phyloP scores from a whole-genome alignment of 2,888 invertebrate genomes.

The Parasteatoda lunata region DNA sequence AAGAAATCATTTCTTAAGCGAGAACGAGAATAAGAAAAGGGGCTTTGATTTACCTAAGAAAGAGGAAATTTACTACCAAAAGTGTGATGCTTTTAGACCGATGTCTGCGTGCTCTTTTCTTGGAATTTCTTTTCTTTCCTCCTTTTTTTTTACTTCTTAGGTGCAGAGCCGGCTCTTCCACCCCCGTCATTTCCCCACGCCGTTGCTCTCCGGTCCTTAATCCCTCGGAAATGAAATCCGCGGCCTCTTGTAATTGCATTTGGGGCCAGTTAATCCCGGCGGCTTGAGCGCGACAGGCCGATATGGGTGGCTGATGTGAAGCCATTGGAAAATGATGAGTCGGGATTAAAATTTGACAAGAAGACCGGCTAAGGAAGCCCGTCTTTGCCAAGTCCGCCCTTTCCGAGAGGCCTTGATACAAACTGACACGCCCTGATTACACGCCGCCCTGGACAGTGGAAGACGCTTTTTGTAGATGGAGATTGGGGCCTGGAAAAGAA shows the following conservation, averaged over 20 bases:
- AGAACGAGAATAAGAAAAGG: constrained; percentile 44
- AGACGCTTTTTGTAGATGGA: constrained; percentile 61
- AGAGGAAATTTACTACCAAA: constrained; percentile 37
- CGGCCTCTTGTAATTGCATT: constrained; percentile 69
- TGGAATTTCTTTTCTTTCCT: constrained; percentile 5
- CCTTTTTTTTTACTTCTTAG: constrained; percentile 50
- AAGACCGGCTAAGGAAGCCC: constrained; percentile 69
- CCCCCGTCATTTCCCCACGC: constrained; percentile 5
- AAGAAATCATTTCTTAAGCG: constrained; percentile 22
- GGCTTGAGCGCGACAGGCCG: constrained; percentile 68
- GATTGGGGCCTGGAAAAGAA: constrained; percentile 41
- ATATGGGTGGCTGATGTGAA: constrained; percentile 69
- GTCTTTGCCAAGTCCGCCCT: constrained; percentile 65
- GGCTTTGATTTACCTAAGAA: constrained; percentile 62
- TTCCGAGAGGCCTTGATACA: constrained; percentile 64
- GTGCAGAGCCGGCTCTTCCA: constrained; percentile 37
- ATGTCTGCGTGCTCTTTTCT: constrained; percentile 45
- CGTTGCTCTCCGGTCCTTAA: constrained; percentile 62
- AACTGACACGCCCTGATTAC: constrained; percentile 69
- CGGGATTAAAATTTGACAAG: constrained; percentile 70
- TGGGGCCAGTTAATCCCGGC: constrained; percentile 69
- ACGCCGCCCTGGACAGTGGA: constrained; percentile 60
- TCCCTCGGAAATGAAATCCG: constrained; percentile 70
- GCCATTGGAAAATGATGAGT: constrained; percentile 70
- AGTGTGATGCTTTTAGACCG: constrained; percentile 39